Conservation (phyloP, 1,140 invertebrate genomes). For the Drosophila subpulchrella region DNA sequence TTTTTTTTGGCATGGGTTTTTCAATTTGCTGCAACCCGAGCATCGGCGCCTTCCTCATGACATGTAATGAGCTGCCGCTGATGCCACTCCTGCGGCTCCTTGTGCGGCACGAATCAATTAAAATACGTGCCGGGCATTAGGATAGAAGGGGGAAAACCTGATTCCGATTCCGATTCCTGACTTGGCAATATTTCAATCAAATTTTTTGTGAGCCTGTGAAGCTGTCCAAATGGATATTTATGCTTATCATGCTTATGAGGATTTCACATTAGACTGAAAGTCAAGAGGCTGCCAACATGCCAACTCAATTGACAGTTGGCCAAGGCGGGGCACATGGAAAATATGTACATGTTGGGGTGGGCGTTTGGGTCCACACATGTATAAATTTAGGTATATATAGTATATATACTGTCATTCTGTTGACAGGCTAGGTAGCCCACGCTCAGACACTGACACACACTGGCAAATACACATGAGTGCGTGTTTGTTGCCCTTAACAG, state of each 20-base stretch:
- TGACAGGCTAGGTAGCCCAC: constrained; percentile 74
- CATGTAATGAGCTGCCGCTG: constrained; percentile 72
- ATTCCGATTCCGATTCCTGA: constrained; percentile 30
- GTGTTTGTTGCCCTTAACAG: constrained; percentile 77
- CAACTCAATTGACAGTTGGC: constrained; percentile 81
- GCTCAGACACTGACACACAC: constrained; percentile 34
- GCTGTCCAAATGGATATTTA: constrained; percentile 57
- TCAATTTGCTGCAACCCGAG: constrained; percentile 44
- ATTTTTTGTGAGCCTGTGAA: constrained; percentile 10
- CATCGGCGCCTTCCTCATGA: constrained; percentile 18
- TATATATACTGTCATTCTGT: constrained; percentile 80
- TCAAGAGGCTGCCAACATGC: constrained; percentile 81
- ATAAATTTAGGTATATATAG: constrained; percentile 44
- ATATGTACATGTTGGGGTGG: constrained; percentile 12
- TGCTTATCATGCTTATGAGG: constrained; percentile 76
- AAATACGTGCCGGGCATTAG: constrained; percentile 79
- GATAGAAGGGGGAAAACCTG: constrained; percentile 13
- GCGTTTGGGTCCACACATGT: constrained; percentile 2
- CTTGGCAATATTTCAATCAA: constrained; percentile 66
- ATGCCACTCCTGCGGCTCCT: constrained; percentile 40
- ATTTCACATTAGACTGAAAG: constrained; percentile 75
- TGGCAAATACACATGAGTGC: constrained; percentile 61
- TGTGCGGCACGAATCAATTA: constrained; percentile 78
- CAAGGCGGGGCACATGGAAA: constrained; percentile 47
- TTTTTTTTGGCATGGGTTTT: constrained; percentile 51